Conservation (phyloP, 2,113 vertebrate species). For the Pheucticus melanocephalus region DNA sequence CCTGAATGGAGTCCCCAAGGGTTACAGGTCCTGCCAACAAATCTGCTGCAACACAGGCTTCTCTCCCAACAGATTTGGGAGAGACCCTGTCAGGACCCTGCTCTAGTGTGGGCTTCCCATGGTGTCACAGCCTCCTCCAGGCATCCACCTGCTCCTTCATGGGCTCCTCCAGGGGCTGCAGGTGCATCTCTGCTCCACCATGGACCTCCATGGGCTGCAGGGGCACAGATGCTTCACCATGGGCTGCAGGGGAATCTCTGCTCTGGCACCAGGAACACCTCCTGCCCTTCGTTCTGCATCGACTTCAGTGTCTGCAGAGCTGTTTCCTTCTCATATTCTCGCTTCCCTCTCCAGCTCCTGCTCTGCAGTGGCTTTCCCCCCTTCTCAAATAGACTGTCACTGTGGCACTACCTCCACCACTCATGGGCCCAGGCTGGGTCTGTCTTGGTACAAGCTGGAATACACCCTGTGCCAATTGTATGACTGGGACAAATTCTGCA, state of each 20-base stretch:
- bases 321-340: not conserved
- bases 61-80: not conserved
- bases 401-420: accelerated
- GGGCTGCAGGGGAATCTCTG: not conserved
- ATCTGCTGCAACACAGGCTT: accelerated
- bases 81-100: not conserved
- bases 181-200: not conserved
- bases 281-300: not conserved
- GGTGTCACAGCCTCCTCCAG: not conserved
- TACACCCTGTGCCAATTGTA: not conserved
- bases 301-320: not conserved
- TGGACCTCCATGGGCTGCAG: not conserved
- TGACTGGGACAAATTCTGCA: not conserved
- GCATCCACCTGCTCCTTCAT: not conserved
- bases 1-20: accelerated
- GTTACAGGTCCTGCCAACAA: not conserved
- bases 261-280: accelerated
- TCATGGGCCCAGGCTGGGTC: not conserved
- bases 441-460: not conserved
- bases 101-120: not conserved
- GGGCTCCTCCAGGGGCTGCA: not conserved
- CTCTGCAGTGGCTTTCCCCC: not conserved
- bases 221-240: too few relatives aligned
- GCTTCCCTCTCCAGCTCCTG: not conserved
- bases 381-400: not conserved